phyloP scores from a whole-genome alignment of 92 coral and sea anemone species.

The Parazoanthus atlanticus region DNA sequence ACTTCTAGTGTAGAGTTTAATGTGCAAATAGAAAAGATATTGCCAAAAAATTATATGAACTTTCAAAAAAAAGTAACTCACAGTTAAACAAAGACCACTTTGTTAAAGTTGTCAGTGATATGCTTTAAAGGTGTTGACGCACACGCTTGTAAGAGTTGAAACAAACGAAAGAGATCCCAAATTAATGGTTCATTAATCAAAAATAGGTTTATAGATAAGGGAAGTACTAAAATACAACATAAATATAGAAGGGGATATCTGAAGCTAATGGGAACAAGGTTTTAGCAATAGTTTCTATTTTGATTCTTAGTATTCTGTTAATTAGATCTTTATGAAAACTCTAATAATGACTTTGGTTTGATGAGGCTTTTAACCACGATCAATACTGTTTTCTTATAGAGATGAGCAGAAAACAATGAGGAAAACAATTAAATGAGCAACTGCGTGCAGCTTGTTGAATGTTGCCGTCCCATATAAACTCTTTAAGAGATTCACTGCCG shows the following conservation, averaged over 20 bases:
- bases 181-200: slow-evolving; percentile 25
- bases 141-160: not conserved
- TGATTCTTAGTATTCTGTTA: slow-evolving; percentile 4
- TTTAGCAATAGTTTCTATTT: not conserved
- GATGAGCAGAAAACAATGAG: slow-evolving; percentile 1
- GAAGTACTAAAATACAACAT: not conserved
- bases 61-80: not conserved
- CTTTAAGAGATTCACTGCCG: not conserved
- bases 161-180: not conserved
- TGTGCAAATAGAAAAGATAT: not conserved
- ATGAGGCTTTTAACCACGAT: slow-evolving; percentile 7
- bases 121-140: not conserved
- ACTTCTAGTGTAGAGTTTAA: not conserved
- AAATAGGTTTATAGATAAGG: not conserved
- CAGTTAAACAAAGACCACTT: not conserved
- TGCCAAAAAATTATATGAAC: not conserved
- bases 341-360: not conserved
- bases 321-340: slow-evolving; percentile 9
- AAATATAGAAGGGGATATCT: not conserved
- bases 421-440: slow-evolving; percentile 23
- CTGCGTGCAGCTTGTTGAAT: slow-evolving; percentile 21
- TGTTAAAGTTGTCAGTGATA: not conserved
- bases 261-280: not conserved
- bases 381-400: slow-evolving; percentile 15
- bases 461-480: not conserved